Percentiles rank a stretch among this genome's conserved stretches.
Evolutionary conservation across 1,140 invertebrate species (phyloP).

Genomic region (Lanistes nyassanus): DNA sequence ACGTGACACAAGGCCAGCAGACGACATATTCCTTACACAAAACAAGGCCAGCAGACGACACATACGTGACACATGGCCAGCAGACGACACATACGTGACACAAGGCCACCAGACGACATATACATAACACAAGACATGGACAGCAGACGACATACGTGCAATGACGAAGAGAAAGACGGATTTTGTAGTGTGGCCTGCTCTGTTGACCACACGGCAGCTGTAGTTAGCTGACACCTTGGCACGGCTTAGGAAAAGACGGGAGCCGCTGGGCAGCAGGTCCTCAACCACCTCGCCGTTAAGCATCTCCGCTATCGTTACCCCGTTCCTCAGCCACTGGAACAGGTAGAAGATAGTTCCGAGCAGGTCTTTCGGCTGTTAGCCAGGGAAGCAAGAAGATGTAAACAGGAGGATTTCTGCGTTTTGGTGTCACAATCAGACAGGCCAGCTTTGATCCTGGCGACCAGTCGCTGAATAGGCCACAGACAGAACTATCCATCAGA

Average conservation of each 20-base stretch:
- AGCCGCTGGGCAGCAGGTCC: constrained; percentile 43
- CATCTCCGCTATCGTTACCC: constrained; percentile 12
- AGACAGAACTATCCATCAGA: too few relatives aligned
- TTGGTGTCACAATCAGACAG: too few relatives aligned
- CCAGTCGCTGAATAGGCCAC: too few relatives aligned
- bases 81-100: neutral
- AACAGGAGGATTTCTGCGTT: too few relatives aligned
- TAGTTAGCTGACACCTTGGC: constrained; percentile 32
- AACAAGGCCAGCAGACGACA: too few relatives aligned
- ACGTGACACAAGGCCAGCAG: too few relatives aligned
- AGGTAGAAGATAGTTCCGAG: too few relatives aligned
- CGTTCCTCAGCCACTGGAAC: constrained; percentile 38
- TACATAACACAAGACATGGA: neutral
- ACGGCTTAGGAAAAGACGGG: constrained; percentile 32
- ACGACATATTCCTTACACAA: too few relatives aligned
- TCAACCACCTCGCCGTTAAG: constrained; percentile 40
- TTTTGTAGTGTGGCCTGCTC: constrained; percentile 35
- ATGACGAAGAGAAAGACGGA: constrained; percentile 39
- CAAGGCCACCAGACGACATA: neutral
- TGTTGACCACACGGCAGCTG: constrained; percentile 43
- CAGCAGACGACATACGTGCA: constrained; percentile 25
- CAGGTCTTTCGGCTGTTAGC: too few relatives aligned
- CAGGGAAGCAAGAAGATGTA: too few relatives aligned
- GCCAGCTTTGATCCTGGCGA: too few relatives aligned
- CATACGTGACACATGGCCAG: too few relatives aligned